Conservation (phyloP, 2,113 vertebrate species). For the Poecile atricapillus region DNA sequence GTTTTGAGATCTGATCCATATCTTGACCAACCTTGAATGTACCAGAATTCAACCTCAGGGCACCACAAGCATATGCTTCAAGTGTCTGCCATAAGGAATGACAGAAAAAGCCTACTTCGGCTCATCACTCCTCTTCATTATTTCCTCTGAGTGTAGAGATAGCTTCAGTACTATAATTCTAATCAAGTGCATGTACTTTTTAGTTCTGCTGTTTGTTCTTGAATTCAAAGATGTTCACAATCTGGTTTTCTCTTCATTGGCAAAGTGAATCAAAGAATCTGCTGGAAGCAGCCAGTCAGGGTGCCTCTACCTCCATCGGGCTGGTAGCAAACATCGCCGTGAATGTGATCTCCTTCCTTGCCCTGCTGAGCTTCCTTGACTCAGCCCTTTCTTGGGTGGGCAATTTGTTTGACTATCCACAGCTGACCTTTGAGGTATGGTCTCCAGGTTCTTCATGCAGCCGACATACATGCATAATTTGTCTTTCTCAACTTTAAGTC, state of each 20-base stretch:
- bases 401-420: conserved; percentile 80
- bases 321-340: conserved; percentile 78
- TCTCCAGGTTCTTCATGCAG: not conserved
- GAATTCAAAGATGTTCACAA: not conserved
- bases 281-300: conserved; percentile 81
- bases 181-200: not conserved
- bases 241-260: not conserved
- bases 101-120: not conserved
- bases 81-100: not conserved
- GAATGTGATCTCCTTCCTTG: conserved; percentile 83
- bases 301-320: conserved; percentile 75
- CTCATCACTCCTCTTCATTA: not conserved
- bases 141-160: not conserved
- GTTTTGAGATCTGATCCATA: not conserved
- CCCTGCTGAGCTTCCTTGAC: conserved; percentile 81
- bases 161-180: not conserved
- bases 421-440: conserved; percentile 86
- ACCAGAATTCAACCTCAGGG: not conserved
- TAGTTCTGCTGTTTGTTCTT: not conserved
- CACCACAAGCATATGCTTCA: not conserved
- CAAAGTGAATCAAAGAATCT: conserved; percentile 78
- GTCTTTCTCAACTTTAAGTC: not conserved
- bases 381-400: conserved; percentile 83
- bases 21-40: not conserved
- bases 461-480: not conserved